Base-by-base conservation (phyloP, 1,140 invertebrate species). In the Hypsibius dujardini region DNA sequence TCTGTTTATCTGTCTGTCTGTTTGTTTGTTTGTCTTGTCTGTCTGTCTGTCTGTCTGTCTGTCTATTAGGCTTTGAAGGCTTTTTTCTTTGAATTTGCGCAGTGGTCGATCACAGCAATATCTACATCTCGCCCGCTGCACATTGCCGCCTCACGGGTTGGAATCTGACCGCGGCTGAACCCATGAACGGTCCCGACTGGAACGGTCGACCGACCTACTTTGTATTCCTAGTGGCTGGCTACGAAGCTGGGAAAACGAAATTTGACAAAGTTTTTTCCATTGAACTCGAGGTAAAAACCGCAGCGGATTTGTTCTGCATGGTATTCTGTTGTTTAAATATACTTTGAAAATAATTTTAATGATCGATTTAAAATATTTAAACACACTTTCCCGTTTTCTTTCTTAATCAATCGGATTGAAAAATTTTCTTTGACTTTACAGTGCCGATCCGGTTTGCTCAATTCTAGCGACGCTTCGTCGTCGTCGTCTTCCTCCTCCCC, bases 81-180 rank as follows among this genome's bases (percentile, higher is more conserved):
- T 28, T 28, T 28, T 28, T 28, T 28, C 28, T 73, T 50, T 62
- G 70, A 50, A 28, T 74, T 77, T 75, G 71, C 28, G 28, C 74
- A 83, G 87, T 87, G 47, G 86, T 87, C 1, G 83, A 86, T 74
- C 87, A 89, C 75, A 85, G 88, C 77, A 85, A 83, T 1, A 79
- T 88, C 15, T 85, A 86, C 75, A 78, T 89, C 59, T 84, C 85
- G 14, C 86, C 87, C 0, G 77, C 82, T 47, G 75, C 80, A 56
- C 82, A 80, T 71, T 81, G 85, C 7, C 75, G 78, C 50, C 76
- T 89, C 40, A 74, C 78, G 46, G 78, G 78, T 46, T 88, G 87
- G 86, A 85, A 83, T 70, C 81, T 88, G 46, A 77, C 83, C 2
- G 78, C 83, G 56, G 82, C 79, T 15, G 76, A 81, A 73, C 84